A percentile compares a stretch with the other conserved stretches of the same genome.
phyloP scores from a whole-genome alignment of 1,140 invertebrate species.

The Drosophila athabasca region DNA sequence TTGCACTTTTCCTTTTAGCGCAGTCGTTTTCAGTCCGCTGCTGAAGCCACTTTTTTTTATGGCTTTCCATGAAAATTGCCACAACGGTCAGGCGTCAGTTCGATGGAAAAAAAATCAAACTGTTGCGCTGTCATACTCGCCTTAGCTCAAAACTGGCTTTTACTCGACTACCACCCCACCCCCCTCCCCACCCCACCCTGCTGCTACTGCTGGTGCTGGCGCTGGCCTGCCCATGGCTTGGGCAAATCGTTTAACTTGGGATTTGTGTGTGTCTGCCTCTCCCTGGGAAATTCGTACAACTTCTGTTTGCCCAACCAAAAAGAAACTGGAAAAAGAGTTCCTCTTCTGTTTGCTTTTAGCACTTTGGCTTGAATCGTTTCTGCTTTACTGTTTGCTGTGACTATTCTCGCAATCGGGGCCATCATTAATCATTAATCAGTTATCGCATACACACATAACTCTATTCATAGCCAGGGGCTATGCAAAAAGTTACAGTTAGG shows the following conservation, averaged over 20 bases:
- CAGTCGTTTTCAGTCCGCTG: slow-evolving; percentile 48
- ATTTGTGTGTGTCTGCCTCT: slow-evolving; percentile 26
- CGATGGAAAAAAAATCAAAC: slow-evolving; percentile 70
- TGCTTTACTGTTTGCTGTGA: slow-evolving; percentile 27
- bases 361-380: slow-evolving; percentile 11
- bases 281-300: slow-evolving; percentile 34
- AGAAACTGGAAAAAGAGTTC: slow-evolving; percentile 1
- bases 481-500: slow-evolving; percentile 54
- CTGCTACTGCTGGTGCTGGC: background rate
- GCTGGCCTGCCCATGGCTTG: slow-evolving; percentile 2
- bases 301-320: slow-evolving; percentile 29
- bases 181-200: too few species aligned
- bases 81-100: slow-evolving; percentile 54
- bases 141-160: slow-evolving; percentile 43
- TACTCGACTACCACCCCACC: slow-evolving; percentile 9
- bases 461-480: slow-evolving; percentile 44
- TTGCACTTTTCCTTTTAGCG: slow-evolving; percentile 79
- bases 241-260: slow-evolving; percentile 40
- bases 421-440: slow-evolving; percentile 59
- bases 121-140: slow-evolving; percentile 59
- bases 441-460: slow-evolving; percentile 47
- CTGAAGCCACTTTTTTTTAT: slow-evolving; percentile 58
- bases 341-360: slow-evolving; percentile 13
- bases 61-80: slow-evolving; percentile 78
- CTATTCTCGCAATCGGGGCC: slow-evolving; percentile 40